phyloP scores from a whole-genome alignment of 2,888 invertebrate genomes.

The Therioaphis trifolii region DNA sequence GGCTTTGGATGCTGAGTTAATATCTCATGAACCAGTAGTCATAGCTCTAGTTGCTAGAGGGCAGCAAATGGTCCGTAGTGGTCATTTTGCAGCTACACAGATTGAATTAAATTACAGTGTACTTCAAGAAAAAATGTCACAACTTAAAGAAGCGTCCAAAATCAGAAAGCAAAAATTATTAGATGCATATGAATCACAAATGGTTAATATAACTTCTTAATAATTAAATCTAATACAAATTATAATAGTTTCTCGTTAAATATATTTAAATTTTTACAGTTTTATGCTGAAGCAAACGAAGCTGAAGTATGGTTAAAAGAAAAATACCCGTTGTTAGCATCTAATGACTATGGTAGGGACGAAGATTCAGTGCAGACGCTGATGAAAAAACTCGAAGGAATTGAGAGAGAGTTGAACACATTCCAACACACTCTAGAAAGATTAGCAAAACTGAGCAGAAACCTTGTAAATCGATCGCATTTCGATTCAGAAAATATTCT shows the following conservation, averaged over 20 bases:
- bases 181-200: conserved; percentile 86
- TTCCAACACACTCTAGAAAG: conserved; percentile 80
- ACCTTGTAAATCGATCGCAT: conserved; percentile 79
- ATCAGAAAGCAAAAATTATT: conserved; percentile 79
- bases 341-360: conserved; percentile 88
- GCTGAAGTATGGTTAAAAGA: conserved; percentile 93
- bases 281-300: conserved; percentile 89
- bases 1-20: conserved; percentile 87
- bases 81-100: conserved; percentile 84
- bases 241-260: background rate
- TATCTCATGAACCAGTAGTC: conserved; percentile 87
- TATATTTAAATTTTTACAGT: conserved; percentile 70
- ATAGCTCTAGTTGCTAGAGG: conserved; percentile 80
- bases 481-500: conserved; percentile 83
- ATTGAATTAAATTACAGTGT: conserved; percentile 78
- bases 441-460: conserved; percentile 76
- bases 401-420: conserved; percentile 84
- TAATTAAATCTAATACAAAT: conserved; percentile 14
- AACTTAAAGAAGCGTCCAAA: conserved; percentile 79
- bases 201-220: no score
- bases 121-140: conserved; percentile 77
- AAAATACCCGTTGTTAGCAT: conserved; percentile 80
- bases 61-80: conserved; percentile 81
- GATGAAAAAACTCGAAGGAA: conserved; percentile 83
- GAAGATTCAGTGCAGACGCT: conserved; percentile 89